A percentile compares a stretch with the other conserved stretches of the same genome.
Evolutionary conservation across 2,888 invertebrate genomes (phyloP).

Genomic region (Orthosia cruda): DNA sequence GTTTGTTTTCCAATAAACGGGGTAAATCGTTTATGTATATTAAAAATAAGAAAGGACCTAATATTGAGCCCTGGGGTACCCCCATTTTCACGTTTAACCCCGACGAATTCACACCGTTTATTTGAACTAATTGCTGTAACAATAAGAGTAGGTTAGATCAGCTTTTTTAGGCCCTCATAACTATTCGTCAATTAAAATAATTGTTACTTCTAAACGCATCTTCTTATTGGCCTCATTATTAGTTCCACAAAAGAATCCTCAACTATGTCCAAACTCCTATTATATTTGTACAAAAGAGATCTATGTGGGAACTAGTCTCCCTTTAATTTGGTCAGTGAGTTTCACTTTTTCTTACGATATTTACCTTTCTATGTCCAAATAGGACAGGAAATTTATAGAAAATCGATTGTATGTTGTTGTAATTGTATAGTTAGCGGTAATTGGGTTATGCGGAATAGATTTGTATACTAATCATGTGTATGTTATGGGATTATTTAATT

Average conservation of each 20-base stretch:
- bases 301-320: constrained; percentile 9
- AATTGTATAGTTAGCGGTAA: not conserved
- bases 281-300: constrained; percentile 46
- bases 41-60: no score
- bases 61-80: no score
- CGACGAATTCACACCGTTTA: no score
- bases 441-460: not conserved
- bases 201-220: constrained; percentile 16
- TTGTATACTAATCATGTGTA: not conserved
- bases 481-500: not conserved
- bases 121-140: no score
- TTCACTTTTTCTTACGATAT: constrained; percentile 1
- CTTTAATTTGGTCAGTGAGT: constrained; percentile 31
- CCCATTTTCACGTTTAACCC: no score
- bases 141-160: no score
- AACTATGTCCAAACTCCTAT: constrained; percentile 39
- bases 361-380: constrained; percentile 17
- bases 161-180: no score
- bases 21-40: no score
- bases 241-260: constrained; percentile 41
- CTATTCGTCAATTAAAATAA: no score
- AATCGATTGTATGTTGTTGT: not conserved
- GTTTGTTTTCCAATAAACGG: no score
- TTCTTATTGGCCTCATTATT: constrained; percentile 10
- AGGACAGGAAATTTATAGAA: not conserved